A percentile compares a stretch with the other conserved stretches of the same genome.
Evolutionary conservation across 2,888 invertebrate genomes (phyloP).

Genomic region (Pseudoips prasinana): DNA sequence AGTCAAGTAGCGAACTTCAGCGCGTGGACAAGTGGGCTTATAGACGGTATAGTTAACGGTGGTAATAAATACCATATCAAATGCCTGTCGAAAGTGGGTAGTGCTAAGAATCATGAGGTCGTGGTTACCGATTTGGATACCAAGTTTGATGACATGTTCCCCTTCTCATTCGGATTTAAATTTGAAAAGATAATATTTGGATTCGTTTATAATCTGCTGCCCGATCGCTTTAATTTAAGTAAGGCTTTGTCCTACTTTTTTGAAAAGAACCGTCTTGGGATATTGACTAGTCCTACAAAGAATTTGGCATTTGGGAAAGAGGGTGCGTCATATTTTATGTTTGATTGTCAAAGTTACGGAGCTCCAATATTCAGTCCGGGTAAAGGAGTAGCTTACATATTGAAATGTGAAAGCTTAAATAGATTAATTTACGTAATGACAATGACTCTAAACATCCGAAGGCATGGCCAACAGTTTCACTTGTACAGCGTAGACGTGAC

Average conservation of each 20-base stretch:
- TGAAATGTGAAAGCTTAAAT: constrained; percentile 82
- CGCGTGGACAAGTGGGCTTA: constrained; percentile 84
- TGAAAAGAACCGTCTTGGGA: constrained; percentile 73
- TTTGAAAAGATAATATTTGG: constrained; percentile 83
- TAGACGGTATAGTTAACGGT: constrained; percentile 83
- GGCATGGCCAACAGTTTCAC: constrained; percentile 79
- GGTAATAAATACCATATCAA: constrained; percentile 82
- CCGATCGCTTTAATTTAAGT: constrained; percentile 83
- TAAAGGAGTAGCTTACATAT: constrained; percentile 81
- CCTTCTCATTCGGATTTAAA: constrained; percentile 80
- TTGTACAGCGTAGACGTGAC: constrained; percentile 58
- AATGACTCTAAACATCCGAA: constrained; percentile 80
- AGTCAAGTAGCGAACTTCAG: constrained; percentile 80
- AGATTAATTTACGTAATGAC: constrained; percentile 84
- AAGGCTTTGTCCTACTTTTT: constrained; percentile 84
- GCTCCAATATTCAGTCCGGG: constrained; percentile 82
- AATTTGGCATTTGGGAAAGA: constrained; percentile 78
- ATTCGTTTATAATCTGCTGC: constrained; percentile 80
- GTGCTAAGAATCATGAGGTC: constrained; percentile 79
- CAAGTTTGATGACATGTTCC: constrained; percentile 78
- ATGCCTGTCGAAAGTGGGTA: constrained; percentile 66
- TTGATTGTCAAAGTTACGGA: constrained; percentile 84
- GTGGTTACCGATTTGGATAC: constrained; percentile 78
- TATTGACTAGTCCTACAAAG: constrained; percentile 78
- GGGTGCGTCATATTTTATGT: constrained; percentile 84